phyloP scores from a whole-genome alignment of 2,113 vertebrate species.

The Probosciger aterrimus region DNA sequence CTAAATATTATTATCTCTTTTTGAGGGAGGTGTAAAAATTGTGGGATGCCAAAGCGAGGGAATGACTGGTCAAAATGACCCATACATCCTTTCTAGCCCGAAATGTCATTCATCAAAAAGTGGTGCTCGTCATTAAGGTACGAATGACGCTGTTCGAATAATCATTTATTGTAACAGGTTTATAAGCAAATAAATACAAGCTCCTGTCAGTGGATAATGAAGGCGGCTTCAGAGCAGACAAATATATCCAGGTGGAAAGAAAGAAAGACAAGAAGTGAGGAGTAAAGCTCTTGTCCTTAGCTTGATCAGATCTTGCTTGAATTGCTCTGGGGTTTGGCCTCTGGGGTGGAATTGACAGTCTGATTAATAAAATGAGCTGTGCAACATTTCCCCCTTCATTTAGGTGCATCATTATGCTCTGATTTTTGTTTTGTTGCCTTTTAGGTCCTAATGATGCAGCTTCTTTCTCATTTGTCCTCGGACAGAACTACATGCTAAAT shows the following conservation, averaged over 20 bases:
- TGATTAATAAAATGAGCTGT: constrained; percentile 99
- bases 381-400: constrained; percentile 99
- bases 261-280: constrained; percentile 87
- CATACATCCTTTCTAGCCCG: constrained; percentile 90
- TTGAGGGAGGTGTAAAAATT: constrained; percentile 87
- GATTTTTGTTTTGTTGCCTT: constrained; percentile 97
- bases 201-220: constrained; percentile 98
- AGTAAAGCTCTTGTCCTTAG: constrained; percentile 86
- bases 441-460: constrained; percentile 83
- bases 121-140: constrained; percentile 95
- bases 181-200: constrained; percentile 99
- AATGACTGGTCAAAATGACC: constrained; percentile 96
- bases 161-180: constrained; percentile 99
- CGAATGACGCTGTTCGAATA: constrained; percentile 97
- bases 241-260: constrained; percentile 97
- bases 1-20: constrained; percentile 94
- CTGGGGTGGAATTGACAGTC: constrained; percentile 99
- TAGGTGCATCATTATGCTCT: constrained; percentile 99
- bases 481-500: constrained; percentile 73
- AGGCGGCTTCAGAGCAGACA: constrained; percentile 98
- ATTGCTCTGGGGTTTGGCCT: constrained; percentile 97
- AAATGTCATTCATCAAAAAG: constrained; percentile 99
- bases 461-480: constrained; percentile 78
- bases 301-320: constrained; percentile 88
- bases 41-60: constrained; percentile 89